phyloP scores from a whole-genome alignment of 2,888 invertebrate genomes.

The Itoplectis maculator region DNA sequence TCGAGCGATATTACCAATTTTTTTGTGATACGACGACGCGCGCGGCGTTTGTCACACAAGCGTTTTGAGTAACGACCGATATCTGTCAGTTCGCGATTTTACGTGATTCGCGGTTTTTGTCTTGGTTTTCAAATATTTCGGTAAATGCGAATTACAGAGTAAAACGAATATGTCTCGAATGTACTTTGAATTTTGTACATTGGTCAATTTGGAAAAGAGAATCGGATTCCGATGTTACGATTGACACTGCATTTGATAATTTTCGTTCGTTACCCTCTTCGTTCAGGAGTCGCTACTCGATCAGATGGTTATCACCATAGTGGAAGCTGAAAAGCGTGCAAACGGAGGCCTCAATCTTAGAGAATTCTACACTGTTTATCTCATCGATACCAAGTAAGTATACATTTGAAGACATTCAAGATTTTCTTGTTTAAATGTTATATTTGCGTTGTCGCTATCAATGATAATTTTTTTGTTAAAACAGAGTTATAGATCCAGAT shows the following conservation, averaged over 20 bases:
- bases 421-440: not conserved
- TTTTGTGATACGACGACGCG: not conserved
- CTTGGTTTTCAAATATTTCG: not conserved
- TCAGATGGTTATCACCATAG: constrained; percentile 91
- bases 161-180: too few species aligned
- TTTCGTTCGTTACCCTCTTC: constrained; percentile 73
- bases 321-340: constrained; percentile 91
- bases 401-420: not conserved
- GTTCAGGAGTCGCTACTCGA: constrained; percentile 89
- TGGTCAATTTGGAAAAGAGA: too few species aligned
- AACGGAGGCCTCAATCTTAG: constrained; percentile 91
- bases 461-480: not conserved
- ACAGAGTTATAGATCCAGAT: constrained; percentile 88
- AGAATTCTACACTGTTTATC: constrained; percentile 92
- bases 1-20: not conserved
- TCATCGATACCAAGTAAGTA: constrained; percentile 91
- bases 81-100: not conserved
- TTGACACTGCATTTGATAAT: not conserved
- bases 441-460: not conserved
- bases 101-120: constrained; percentile 11
- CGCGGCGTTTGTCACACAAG: not conserved
- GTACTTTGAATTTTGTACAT: too few species aligned
- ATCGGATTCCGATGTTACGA: not conserved
- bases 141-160: not conserved
- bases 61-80: not conserved